Conservation (phyloP, 2,797 vertebrate species). For the Falco biarmicus region DNA sequence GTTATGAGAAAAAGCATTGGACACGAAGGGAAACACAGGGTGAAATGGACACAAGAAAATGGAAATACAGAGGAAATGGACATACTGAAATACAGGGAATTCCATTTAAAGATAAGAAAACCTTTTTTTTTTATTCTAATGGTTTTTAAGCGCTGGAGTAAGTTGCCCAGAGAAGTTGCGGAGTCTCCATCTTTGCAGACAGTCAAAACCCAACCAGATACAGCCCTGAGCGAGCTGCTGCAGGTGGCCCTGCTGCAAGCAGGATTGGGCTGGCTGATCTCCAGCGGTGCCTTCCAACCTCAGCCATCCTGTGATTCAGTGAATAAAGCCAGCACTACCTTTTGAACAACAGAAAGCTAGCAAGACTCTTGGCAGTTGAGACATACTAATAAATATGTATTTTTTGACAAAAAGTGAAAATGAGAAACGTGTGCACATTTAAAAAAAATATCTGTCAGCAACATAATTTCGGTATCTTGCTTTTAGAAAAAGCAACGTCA, state of each 20-base stretch:
- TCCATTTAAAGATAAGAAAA: background rate
- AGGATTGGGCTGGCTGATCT: background rate
- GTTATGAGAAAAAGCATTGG: background rate
- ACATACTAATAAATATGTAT: background rate
- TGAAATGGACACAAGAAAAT: background rate
- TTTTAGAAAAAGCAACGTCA: background rate
- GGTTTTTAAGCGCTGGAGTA: background rate
- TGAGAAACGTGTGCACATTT: background rate
- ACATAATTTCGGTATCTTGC: background rate
- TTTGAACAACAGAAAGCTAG: background rate
- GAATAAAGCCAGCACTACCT: background rate
- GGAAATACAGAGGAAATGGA: background rate
- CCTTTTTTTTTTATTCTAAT: background rate
- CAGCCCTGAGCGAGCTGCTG: background rate
- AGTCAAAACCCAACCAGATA: background rate
- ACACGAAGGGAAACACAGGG: background rate
- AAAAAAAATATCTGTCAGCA: background rate
- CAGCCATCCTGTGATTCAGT: background rate
- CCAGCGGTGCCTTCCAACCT: background rate
- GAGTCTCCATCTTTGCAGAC: background rate
- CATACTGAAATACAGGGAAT: background rate
- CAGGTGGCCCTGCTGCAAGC: background rate
- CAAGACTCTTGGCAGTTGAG: background rate
- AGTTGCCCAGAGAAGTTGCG: background rate
- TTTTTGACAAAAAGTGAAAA: background rate